Conservation (phyloP, 1,140 invertebrate species). For the Drosophila aff. region DNA sequence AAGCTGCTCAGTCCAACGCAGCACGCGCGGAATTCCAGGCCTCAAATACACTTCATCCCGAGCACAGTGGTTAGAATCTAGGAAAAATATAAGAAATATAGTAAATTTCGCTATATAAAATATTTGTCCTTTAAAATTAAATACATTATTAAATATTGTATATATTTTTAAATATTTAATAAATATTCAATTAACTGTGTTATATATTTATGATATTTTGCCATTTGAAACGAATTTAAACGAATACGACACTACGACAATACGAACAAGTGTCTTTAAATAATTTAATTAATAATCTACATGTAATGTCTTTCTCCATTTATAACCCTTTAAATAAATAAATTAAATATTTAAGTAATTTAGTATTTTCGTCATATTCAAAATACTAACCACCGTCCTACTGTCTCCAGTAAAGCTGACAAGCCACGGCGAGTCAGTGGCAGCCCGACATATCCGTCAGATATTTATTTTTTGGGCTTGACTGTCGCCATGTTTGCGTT, state of each 20-base stretch:
- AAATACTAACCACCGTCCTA: conserved; percentile 2
- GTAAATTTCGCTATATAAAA: fast-evolving
- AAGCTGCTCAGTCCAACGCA: conserved; percentile 65
- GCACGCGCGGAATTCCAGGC: conserved; percentile 47
- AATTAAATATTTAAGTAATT: neutral
- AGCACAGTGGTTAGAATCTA: conserved; percentile 20
- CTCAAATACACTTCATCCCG: conserved; percentile 26
- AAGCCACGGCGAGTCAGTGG: conserved; percentile 76
- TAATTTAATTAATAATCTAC: too few species aligned
- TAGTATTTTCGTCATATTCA: too few species aligned
- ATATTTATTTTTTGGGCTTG: conserved; percentile 46
- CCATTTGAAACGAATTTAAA: too few species aligned
- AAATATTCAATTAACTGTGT: too few species aligned
- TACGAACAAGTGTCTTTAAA: too few species aligned
- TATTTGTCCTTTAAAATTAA: neutral
- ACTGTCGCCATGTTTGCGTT: conserved; percentile 76
- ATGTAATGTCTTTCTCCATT: too few species aligned
- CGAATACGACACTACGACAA: too few species aligned
- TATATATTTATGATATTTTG: too few species aligned
- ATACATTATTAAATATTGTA: too few species aligned
- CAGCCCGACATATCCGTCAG: conserved; percentile 59
- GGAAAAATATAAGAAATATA: neutral
- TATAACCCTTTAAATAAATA: neutral
- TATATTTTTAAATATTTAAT: too few species aligned
- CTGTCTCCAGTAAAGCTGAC: conserved; percentile 68